Conservation (phyloP, 2,888 invertebrate species). For the Eupithecia inturbata region DNA sequence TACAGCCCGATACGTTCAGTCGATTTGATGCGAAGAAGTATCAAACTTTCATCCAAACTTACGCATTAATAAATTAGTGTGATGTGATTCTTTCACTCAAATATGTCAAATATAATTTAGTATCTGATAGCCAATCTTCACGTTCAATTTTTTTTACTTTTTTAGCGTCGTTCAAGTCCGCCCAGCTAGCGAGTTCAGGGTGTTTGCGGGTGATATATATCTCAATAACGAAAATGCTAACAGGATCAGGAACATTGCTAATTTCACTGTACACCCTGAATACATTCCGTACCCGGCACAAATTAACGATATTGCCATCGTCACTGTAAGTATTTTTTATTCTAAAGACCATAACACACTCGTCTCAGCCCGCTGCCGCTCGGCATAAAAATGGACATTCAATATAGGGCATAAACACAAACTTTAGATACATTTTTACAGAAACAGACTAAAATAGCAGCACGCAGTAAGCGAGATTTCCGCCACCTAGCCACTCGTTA, state of each 20-base stretch:
- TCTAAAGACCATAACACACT: background rate
- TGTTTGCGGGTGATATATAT: slow-evolving; percentile 48
- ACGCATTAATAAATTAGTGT: too few relatives aligned
- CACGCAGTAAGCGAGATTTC: background rate
- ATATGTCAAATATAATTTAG: too few relatives aligned
- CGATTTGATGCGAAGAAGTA: too few relatives aligned
- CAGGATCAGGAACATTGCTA: slow-evolving; percentile 44
- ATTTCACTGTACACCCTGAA: slow-evolving; percentile 48
- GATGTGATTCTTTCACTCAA: too few relatives aligned
- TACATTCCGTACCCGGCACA: slow-evolving; percentile 40
- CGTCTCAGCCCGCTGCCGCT: background rate
- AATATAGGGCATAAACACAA: too few relatives aligned
- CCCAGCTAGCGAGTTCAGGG: slow-evolving; percentile 38
- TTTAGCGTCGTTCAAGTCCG: slow-evolving; percentile 10
- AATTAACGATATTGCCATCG: slow-evolving; percentile 52
- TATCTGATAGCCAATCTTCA: too few relatives aligned
- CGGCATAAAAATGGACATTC: background rate
- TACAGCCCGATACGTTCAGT: too few relatives aligned
- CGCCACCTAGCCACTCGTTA: background rate
- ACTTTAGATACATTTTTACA: too few relatives aligned
- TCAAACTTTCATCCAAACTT: too few relatives aligned
- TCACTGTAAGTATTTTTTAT: slow-evolving; percentile 52
- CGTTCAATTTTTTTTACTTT: background rate
- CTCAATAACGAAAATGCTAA: slow-evolving; percentile 45
- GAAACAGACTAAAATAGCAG: too few relatives aligned